phyloP scores from a whole-genome alignment of 2,113 vertebrate genomes.

The Malurus alboscapulatus region DNA sequence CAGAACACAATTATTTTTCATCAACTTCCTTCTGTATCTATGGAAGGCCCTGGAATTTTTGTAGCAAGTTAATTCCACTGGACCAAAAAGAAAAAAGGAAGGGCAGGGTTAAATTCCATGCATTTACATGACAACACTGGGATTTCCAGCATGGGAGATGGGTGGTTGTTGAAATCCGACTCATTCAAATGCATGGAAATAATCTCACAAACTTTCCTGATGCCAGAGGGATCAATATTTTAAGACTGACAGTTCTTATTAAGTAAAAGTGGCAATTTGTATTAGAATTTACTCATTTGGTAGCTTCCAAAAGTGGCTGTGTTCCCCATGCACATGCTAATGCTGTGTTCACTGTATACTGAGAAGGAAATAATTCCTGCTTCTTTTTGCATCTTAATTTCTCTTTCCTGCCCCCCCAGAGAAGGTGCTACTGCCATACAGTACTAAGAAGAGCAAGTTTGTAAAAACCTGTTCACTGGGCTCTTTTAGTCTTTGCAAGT shows the following conservation, averaged over 20 bases:
- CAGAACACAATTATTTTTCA: background rate
- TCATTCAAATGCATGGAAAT: background rate
- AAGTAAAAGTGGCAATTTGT: background rate
- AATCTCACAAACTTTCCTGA: background rate
- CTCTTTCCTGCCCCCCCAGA: background rate
- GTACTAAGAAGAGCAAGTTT: background rate
- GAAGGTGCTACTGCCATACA: background rate
- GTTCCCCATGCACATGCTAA: background rate
- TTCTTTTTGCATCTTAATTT: background rate
- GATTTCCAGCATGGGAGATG: background rate
- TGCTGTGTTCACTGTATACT: background rate
- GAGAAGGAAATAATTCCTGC: background rate
- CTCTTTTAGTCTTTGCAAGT: background rate
- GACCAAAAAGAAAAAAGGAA: background rate
- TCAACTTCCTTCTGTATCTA: background rate
- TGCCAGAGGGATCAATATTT: background rate
- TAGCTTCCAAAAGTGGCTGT: background rate
- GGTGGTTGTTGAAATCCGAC: background rate
- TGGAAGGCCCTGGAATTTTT: background rate
- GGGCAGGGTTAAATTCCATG: background rate
- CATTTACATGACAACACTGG: background rate
- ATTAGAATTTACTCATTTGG: background rate
- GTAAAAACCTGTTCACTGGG: background rate
- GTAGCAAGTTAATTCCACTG: background rate
- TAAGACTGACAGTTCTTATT: background rate